These are phyloP conservation scores for Ephialtes manifestator DNA, from an alignment of 2,888 invertebrate species.

Conservation along the genomic window DNA sequence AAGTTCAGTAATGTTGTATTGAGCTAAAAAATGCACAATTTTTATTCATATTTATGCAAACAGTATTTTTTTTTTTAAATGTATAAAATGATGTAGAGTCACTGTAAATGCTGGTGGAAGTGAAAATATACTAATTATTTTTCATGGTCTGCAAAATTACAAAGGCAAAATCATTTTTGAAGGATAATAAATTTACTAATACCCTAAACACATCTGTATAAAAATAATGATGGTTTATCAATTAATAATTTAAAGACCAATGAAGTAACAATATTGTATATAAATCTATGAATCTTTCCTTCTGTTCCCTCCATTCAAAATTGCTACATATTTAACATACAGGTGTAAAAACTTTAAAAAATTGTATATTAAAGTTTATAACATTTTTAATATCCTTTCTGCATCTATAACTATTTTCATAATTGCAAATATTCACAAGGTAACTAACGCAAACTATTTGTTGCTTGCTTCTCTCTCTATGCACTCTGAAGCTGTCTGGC, in stretches of 20 bases:
- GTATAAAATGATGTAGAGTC: too few species aligned
- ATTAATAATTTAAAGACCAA: neutral
- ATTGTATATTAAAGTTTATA: neutral
- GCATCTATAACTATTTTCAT: neutral
- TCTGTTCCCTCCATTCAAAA: neutral
- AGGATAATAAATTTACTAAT: neutral
- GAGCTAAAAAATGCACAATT: too few species aligned
- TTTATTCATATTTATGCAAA: too few species aligned
- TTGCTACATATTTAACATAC: neutral
- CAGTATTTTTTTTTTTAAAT: too few species aligned
- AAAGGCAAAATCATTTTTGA: neutral
- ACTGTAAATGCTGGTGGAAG: neutral
- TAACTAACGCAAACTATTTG: constrained; percentile 30
- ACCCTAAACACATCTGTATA: neutral
- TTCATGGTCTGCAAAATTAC: neutral
- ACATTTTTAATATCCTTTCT: neutral
- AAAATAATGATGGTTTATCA: neutral
- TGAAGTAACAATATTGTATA: neutral
- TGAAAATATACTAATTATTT: neutral
- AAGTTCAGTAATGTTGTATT: neutral
- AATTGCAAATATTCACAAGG: neutral
- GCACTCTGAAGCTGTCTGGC: constrained; percentile 1
- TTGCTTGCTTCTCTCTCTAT: constrained; percentile 13
- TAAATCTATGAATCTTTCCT: neutral
- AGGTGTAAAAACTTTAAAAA: neutral